phyloP scores from a whole-genome alignment of 1,140 invertebrate genomes.

The Drosophila ogumai region DNA sequence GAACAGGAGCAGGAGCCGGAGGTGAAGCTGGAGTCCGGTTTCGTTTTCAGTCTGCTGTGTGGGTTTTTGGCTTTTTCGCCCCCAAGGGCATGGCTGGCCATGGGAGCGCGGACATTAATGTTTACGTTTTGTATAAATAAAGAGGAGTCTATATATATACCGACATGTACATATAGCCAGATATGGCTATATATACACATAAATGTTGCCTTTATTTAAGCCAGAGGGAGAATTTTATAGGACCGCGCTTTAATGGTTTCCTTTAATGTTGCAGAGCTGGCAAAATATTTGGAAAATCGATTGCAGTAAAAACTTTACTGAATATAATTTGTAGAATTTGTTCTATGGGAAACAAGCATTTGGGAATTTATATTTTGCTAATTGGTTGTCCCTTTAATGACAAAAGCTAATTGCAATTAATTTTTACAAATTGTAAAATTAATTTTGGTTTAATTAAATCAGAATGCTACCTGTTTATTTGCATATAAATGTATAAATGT shows the following conservation, averaged over 20 bases:
- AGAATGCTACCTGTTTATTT: not conserved
- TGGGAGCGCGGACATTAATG: slow-evolving; percentile 26
- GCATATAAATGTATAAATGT: not conserved
- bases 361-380: not conserved
- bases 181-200: slow-evolving; percentile 2
- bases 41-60: slow-evolving; percentile 38
- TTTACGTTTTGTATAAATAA: slow-evolving; percentile 22
- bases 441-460: not conserved
- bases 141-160: slow-evolving; percentile 3
- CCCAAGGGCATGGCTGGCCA: slow-evolving; percentile 18
- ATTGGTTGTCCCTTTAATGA: not conserved
- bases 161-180: not conserved
- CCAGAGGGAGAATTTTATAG: slow-evolving; percentile 1
- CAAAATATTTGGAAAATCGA: slow-evolving; percentile 7
- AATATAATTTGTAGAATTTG: not conserved
- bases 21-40: slow-evolving; percentile 29
- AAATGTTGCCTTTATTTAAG: slow-evolving; percentile 7
- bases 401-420: not conserved
- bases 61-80: slow-evolving; percentile 27
- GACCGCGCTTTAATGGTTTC: slow-evolving; percentile 13
- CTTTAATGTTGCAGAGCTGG: slow-evolving; percentile 17
- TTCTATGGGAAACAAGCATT: not conserved
- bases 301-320: not conserved
- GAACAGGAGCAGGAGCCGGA: slow-evolving; percentile 2
- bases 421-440: not conserved